A percentile compares a stretch with the other conserved stretches of the same genome.
These are phyloP conservation scores for Smithornis capensis DNA, from an alignment of 2,113 vertebrate species.

Conservation along the genomic window DNA sequence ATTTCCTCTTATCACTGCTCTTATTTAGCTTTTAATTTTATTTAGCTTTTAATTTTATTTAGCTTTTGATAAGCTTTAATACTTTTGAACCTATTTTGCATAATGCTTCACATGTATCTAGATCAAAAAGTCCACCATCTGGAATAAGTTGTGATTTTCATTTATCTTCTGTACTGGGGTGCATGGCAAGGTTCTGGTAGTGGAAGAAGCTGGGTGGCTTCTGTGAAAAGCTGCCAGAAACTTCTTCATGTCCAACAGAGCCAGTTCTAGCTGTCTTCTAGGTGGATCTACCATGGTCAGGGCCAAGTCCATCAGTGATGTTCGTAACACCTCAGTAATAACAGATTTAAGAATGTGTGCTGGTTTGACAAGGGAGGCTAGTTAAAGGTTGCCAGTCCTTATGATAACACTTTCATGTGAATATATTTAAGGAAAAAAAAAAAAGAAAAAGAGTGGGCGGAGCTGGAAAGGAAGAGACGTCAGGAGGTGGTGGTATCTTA, in stretches of 20 bases:
- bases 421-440: no score
- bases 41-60: not conserved
- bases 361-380: no score
- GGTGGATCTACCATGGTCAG: fast-evolving
- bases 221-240: not conserved
- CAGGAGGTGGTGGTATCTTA: no score
- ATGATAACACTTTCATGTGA: no score
- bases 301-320: not conserved
- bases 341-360: not conserved
- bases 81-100: not conserved
- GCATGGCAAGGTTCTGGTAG: not conserved
- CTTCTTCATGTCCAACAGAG: not conserved
- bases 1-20: fast-evolving
- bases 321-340: not conserved
- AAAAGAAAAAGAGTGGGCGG: no score
- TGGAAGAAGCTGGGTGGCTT: not conserved
- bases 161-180: not conserved
- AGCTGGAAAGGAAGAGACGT: no score
- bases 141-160: not conserved
- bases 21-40: not conserved
- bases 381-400: no score
- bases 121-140: not conserved
- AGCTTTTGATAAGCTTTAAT: not conserved
- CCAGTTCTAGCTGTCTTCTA: not conserved
- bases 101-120: not conserved